These are phyloP conservation scores for Malaclemys terrapin DNA, from an alignment of 2,113 vertebrate genomes.

Conservation along the genomic window DNA sequence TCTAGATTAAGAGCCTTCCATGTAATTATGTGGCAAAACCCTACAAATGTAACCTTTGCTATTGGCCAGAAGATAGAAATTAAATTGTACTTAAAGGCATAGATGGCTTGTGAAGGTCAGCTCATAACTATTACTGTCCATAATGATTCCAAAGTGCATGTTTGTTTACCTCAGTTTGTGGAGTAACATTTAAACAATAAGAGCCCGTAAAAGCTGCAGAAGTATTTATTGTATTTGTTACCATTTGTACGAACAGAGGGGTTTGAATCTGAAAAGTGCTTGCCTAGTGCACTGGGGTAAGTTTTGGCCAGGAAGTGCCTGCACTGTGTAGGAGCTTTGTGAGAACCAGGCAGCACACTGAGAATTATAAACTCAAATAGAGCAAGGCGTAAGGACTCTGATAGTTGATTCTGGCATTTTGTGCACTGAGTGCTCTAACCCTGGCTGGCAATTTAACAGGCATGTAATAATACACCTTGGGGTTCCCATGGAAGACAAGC, in stretches of 20 bases:
- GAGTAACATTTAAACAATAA: constrained; percentile 1
- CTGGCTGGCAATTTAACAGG: not conserved
- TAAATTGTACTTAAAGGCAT: not conserved
- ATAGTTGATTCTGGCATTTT: not conserved
- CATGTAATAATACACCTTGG: not conserved
- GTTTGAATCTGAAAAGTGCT: not conserved
- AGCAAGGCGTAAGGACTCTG: not conserved
- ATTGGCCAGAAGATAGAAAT: not conserved
- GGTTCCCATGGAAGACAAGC: not conserved
- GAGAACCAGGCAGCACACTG: not conserved
- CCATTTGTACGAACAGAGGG: not conserved
- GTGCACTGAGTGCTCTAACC: not conserved
- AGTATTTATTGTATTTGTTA: not conserved
- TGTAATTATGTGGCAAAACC: not conserved
- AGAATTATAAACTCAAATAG: not conserved
- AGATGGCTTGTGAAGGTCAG: not conserved
- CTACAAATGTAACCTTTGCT: not conserved
- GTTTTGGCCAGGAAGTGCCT: not conserved
- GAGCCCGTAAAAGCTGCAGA: not conserved
- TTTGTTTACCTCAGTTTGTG: not conserved
- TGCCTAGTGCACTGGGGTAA: not conserved
- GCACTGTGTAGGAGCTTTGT: not conserved
- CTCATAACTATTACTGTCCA: not conserved
- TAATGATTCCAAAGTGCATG: not conserved
- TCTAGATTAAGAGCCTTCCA: not conserved